A percentile compares a stretch with the other conserved stretches of the same genome.
These are phyloP conservation scores for Pseudopleuronectes americanus DNA, from an alignment of 2,797 vertebrate genomes.

Conservation along the genomic window DNA sequence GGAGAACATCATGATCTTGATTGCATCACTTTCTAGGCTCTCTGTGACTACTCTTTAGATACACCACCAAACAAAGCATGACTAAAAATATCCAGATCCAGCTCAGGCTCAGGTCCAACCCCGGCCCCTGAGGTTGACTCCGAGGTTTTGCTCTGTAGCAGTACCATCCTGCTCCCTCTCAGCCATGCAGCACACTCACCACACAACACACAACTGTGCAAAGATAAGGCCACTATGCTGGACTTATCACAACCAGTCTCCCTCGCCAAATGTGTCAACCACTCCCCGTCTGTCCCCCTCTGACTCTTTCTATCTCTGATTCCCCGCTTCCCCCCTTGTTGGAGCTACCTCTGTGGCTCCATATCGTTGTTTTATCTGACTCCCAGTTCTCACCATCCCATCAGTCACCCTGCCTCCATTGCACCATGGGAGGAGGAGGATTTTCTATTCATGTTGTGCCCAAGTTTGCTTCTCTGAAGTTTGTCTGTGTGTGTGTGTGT, in stretches of 20 bases:
- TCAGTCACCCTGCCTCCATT: slow-evolving; percentile 61
- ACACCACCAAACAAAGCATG: slow-evolving; percentile 69
- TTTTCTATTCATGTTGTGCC: slow-evolving; percentile 73
- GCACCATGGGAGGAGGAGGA: slow-evolving; percentile 64
- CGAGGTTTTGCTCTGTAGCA: slow-evolving; percentile 60
- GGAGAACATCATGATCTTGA: not conserved
- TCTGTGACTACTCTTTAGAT: slow-evolving; percentile 76
- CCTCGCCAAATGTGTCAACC: slow-evolving; percentile 59
- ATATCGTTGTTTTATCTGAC: slow-evolving; percentile 71
- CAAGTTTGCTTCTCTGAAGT: slow-evolving; percentile 75
- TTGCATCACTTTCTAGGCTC: slow-evolving; percentile 22
- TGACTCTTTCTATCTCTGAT: slow-evolving; percentile 38
- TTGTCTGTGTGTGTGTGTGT: slow-evolving; percentile 43
- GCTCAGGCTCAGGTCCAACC: slow-evolving; percentile 24
- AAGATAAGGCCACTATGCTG: slow-evolving; percentile 59
- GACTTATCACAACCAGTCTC: slow-evolving; percentile 60
- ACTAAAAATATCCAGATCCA: slow-evolving; percentile 26
- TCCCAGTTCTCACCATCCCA: slow-evolving; percentile 63
- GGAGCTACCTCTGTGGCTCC: slow-evolving; percentile 60
- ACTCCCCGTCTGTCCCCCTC: slow-evolving; percentile 53
- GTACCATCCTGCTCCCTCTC: slow-evolving; percentile 59
- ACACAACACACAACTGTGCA: slow-evolving; percentile 51
- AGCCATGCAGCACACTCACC: slow-evolving; percentile 65
- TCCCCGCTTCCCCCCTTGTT: slow-evolving; percentile 33
- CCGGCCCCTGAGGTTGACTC: slow-evolving; percentile 37